Evolutionary conservation across 2,113 vertebrate genomes (phyloP).

Genomic region (Alethe castanea): DNA sequence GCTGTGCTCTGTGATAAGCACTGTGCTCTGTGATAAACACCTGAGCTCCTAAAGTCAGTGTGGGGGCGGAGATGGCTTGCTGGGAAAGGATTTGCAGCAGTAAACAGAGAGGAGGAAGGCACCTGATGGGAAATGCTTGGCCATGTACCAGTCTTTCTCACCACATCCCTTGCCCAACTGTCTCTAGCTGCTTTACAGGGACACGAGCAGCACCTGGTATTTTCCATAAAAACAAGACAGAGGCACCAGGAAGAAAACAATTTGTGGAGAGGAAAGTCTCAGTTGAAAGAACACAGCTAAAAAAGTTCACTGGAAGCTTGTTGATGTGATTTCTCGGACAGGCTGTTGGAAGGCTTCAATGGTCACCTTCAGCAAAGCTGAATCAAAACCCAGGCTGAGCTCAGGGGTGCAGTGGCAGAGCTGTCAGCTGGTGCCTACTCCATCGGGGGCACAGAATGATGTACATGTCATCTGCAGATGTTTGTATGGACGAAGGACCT

Average conservation of each 20-base stretch:
- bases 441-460: accelerated
- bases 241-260: background rate
- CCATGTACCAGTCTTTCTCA: background rate
- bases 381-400: background rate
- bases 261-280: background rate
- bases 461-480: background rate
- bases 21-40: background rate
- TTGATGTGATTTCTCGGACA: background rate
- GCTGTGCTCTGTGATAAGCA: background rate
- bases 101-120: background rate
- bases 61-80: background rate
- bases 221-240: background rate
- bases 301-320: background rate
- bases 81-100: background rate
- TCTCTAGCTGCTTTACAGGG: background rate
- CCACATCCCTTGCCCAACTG: background rate
- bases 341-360: accelerated
- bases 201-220: background rate
- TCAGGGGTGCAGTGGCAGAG: background rate
- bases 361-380: background rate
- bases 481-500: background rate
- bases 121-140: background rate
- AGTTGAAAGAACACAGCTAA: background rate
- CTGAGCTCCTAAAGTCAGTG: background rate
- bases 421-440: background rate